These are phyloP conservation scores for Nineta flava DNA, from an alignment of 2,888 invertebrate species.

Conservation along the genomic window DNA sequence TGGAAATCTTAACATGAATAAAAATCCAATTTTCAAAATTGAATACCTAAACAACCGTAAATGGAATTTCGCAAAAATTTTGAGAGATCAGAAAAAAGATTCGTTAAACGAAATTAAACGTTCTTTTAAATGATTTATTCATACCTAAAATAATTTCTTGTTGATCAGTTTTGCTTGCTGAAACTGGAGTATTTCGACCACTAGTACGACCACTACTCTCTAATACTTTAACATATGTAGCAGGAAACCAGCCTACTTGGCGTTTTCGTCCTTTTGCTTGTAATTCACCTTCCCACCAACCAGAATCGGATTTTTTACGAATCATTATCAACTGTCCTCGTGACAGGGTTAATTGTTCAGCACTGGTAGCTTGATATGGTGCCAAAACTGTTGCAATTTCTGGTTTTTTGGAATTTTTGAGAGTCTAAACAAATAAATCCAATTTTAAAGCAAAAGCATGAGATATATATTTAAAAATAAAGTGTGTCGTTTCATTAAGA, in stretches of 20 bases:
- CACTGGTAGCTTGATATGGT: conserved; percentile 77
- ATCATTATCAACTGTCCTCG: conserved; percentile 90
- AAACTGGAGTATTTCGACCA: conserved; percentile 57
- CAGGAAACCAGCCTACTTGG: conserved; percentile 98
- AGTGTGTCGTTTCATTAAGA: neutral
- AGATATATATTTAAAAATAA: neutral
- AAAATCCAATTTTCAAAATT: too few relatives aligned
- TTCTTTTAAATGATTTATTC: neutral
- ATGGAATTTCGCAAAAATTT: too few relatives aligned
- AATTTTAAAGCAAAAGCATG: neutral
- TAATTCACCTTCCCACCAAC: conserved; percentile 99
- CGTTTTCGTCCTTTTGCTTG: conserved; percentile 81
- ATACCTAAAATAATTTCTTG: conserved; percentile 28
- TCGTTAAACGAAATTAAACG: neutral
- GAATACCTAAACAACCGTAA: too few relatives aligned
- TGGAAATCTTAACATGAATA: too few relatives aligned
- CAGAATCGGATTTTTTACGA: conserved; percentile 90
- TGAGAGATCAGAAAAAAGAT: too few relatives aligned
- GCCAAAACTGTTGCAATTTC: conserved; percentile 93
- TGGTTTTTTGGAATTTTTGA: conserved; percentile 48
- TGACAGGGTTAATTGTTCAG: conserved; percentile 79
- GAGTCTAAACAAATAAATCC: conserved; percentile 30
- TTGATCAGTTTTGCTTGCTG: conserved; percentile 47
- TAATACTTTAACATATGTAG: conserved; percentile 82
- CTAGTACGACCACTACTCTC: conserved; percentile 52